phyloP scores from a whole-genome alignment of 2,797 vertebrate genomes.

The Spea hammondii region DNA sequence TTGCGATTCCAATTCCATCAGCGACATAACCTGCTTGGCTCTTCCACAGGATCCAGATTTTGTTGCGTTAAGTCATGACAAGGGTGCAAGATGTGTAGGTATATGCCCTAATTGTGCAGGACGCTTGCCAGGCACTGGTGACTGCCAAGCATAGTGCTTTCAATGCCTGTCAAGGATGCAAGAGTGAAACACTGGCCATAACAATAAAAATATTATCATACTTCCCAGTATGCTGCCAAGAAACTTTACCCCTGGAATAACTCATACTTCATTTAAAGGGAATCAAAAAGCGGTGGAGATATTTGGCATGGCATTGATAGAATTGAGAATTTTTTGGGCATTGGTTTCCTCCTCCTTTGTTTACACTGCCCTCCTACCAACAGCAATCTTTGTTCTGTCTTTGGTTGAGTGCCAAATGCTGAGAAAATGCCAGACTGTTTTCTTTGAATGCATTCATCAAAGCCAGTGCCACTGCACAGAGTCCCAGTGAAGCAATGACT shows the following conservation, averaged over 20 bases:
- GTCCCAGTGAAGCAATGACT: slow-evolving; percentile 50
- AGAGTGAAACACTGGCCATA: fast-evolving
- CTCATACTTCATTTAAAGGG: slow-evolving; percentile 40
- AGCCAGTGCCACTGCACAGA: slow-evolving; percentile 52
- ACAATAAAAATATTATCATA: neutral
- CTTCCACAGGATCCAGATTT: neutral
- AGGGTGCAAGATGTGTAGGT: neutral
- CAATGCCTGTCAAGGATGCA: neutral
- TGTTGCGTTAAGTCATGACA: neutral
- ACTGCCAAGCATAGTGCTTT: neutral
- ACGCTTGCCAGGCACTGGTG: neutral
- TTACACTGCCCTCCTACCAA: slow-evolving; percentile 44
- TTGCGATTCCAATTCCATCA: neutral
- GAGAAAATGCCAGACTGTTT: slow-evolving; percentile 47
- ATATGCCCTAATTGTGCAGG: neutral
- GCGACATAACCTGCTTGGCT: neutral
- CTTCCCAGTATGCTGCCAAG: neutral
- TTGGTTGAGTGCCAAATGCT: slow-evolving; percentile 47
- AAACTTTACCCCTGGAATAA: slow-evolving; percentile 39
- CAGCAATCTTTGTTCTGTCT: slow-evolving; percentile 52
- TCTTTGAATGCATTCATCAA: slow-evolving; percentile 46
- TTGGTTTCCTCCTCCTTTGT: slow-evolving; percentile 33
- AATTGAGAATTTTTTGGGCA: neutral
- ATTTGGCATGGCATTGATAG: slow-evolving; percentile 35
- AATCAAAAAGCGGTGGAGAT: neutral